Base-by-base conservation (phyloP, 92 coral and sea anemone genomes). In the Meandrina meandrites region DNA sequence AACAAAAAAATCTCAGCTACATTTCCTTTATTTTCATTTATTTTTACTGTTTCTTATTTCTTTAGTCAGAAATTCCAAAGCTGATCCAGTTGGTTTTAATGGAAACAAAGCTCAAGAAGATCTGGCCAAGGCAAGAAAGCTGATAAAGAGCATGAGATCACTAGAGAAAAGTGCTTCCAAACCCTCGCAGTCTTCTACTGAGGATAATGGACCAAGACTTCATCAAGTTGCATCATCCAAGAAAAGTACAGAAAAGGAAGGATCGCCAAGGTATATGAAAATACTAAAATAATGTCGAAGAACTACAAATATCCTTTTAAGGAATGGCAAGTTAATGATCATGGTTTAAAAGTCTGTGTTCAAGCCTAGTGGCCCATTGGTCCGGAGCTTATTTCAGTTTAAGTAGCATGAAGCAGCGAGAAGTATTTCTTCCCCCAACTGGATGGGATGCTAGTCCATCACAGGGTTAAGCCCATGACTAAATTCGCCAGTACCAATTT, bases 91-190 rank as follows among this genome's bases (percentile, higher is more conserved):
- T 22, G 78, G 56, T 13, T 32, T 15, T 1, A 87, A 50, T 24
- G 53, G 22, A 68, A 80, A 84, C 54, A 93, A 91, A 72, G 91
- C 89, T 30, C 92, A 92, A 78, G 90, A 91, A 73, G 93, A 94
- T 47, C 88, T 94, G 60, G 98, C 90, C 74, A 94, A 92, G 80
- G 98, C 98, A 11, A 87, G 98, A 62, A 79, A 91, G 56, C 81
- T 94, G 77, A 88, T 90, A 42, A 87, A 91, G 85, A 94, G 91
- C 80, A 92, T 94, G 98, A 89, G 94, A 50, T 84, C 96, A 32
- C 80, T 94, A 60, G 92, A 92, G 64, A 81, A 93, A 75, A 92
- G 89, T 47, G 94, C 93, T 8, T 80, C 92, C 57, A 87, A 89
- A 76, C 28, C 92, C 22, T 88, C 83, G 45, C 91, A 76, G n/a